phyloP scores from a whole-genome alignment of 1,140 invertebrate species.

The Ylistrum balloti region DNA sequence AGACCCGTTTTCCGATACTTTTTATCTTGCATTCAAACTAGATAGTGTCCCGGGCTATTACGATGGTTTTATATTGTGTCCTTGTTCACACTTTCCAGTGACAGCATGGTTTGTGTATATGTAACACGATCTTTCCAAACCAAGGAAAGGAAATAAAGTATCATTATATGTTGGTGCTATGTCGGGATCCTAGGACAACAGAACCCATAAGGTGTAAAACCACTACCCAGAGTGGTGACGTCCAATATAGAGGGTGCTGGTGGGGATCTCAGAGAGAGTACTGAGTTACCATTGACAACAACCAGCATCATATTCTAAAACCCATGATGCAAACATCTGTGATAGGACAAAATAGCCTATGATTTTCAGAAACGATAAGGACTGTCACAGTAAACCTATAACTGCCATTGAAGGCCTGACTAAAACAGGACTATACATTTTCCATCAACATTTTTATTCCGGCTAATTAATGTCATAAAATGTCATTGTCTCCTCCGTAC shows the following conservation, averaged over 20 bases:
- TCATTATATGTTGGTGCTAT: background rate
- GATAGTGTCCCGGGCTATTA: background rate
- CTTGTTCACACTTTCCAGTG: background rate
- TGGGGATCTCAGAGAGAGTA: background rate
- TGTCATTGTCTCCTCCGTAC: background rate
- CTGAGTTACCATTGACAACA: slow-evolving; percentile 1
- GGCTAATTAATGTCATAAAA: slow-evolving; percentile 29
- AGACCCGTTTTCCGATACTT: background rate
- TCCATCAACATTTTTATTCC: background rate
- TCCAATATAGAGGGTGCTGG: slow-evolving; percentile 3
- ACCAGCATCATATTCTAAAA: slow-evolving; percentile 8
- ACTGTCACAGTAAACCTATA: background rate
- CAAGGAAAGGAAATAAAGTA: background rate
- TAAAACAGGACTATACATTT: background rate
- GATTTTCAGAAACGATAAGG: background rate
- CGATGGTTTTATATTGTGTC: background rate
- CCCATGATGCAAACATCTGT: background rate
- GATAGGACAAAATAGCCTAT: background rate
- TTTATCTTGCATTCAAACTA: background rate
- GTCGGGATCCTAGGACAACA: background rate
- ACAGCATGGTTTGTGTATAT: background rate
- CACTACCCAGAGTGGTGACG: background rate
- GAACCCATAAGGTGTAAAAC: background rate
- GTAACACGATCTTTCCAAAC: slow-evolving; percentile 3
- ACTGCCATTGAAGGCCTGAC: background rate